Base-by-base conservation (phyloP, 1,140 invertebrate species). In the Drosophila santomea region DNA sequence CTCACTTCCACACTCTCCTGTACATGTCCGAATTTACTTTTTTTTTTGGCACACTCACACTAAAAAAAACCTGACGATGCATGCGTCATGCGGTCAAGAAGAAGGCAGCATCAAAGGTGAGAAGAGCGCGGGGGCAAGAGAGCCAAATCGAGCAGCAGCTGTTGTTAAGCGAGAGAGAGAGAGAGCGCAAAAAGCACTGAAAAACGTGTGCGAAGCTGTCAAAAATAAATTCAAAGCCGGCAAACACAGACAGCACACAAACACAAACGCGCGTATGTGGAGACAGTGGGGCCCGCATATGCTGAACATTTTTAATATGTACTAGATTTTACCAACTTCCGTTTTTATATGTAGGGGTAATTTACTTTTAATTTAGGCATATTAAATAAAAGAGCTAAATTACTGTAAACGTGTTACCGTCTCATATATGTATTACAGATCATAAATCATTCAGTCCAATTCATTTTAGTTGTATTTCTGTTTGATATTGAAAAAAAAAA, bases 191-290 rank as follows among this genome's bases (percentile, higher is more conserved):
- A 43, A 62, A 32, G 48, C 32, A 58, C 68, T 61, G 17, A 45
- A 67, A 62, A 67, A 73, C 47, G 55, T 61, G 62, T 79, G 66
- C 59, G 62, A 80, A 85, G 56, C 71, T 72, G 74, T 86, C 82
- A 71, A 86, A 85, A 85, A 85, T 85, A 85, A 85, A 82, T 68
- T 73, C 75, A 63, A 88, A 86, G 83, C 83, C 83, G 83, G 83
- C 80, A 83, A 86, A 88, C 74, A 59, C 47, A 55, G 17, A 78
- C 52, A 48, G 36, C 44, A 80, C 48, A 62, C 59, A 39, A n/a
- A 20, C 50, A 50, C 47, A 39, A 15, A 12, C 15, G 43, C 15
- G 2, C 38, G 4, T 35, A 43, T 35, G 39, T 15, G 59, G 35
- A 51, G 28, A 74, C 74, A 67, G 64, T 81, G 67, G 41, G 60